These are phyloP conservation scores for Eulemur albifrons DNA, from an alignment of 2,797 vertebrate genomes.

Conservation along the genomic window DNA sequence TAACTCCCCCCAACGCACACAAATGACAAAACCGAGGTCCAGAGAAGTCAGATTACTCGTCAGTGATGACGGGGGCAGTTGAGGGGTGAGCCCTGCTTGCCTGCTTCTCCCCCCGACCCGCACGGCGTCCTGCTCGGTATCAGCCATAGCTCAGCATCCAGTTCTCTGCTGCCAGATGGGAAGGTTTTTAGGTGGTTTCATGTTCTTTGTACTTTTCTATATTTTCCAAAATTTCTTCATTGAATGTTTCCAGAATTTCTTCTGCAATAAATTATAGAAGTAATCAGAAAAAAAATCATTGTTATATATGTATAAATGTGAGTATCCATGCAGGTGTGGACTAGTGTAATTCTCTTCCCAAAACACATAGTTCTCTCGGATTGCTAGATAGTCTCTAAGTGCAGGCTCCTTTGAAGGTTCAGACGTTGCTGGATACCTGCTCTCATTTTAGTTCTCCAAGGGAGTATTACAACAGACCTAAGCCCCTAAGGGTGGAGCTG, in stretches of 20 bases:
- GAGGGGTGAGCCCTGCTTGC: background rate
- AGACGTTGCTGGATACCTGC: background rate
- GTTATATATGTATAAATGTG: background rate
- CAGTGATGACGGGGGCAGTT: too few relatives aligned
- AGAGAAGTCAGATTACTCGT: background rate
- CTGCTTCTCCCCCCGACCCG: rapidly evolving
- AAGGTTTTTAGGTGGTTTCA: background rate
- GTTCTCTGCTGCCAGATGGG: background rate
- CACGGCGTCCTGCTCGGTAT: rapidly evolving
- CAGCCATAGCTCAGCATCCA: rapidly evolving
- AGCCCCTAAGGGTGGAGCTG: background rate
- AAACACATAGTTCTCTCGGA: background rate
- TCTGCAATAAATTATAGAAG: background rate
- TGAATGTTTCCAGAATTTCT: background rate
- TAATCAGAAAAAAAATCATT: background rate
- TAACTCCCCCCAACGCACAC: background rate
- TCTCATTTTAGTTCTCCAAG: background rate
- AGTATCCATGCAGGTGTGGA: background rate
- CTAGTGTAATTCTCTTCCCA: background rate
- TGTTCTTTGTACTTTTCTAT: background rate
- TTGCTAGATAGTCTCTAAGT: background rate
- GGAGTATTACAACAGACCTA: background rate
- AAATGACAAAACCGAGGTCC: background rate
- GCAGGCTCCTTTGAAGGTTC: background rate
- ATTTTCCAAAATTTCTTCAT: background rate